Evolutionary conservation across 92 coral and sea anemone species (phyloP).

Genomic region (Zoanthus sociatus): DNA sequence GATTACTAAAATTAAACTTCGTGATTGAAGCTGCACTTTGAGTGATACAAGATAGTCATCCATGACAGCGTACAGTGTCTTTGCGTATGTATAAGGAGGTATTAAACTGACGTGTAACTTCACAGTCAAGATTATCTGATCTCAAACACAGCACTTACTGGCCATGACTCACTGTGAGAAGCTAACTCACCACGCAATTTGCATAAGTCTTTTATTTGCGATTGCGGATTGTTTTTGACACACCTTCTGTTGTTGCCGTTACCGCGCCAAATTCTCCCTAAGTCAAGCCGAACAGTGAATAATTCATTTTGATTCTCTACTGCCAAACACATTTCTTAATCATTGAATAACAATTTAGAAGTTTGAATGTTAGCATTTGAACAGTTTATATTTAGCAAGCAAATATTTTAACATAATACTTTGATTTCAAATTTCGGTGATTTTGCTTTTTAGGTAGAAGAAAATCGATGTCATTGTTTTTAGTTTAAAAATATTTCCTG

Average conservation of each 20-base stretch:
- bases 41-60: constrained; percentile 11
- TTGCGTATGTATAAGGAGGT: background rate
- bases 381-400: no score
- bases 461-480: background rate
- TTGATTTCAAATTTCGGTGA: no score
- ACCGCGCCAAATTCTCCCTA: background rate
- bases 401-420: no score
- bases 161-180: background rate
- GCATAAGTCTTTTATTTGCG: background rate
- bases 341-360: background rate
- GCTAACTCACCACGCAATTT: constrained; percentile 1
- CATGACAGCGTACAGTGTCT: background rate
- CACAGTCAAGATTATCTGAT: background rate
- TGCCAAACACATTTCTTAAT: no score
- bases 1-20: constrained; percentile 53
- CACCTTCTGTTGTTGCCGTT: background rate
- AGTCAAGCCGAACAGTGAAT: no score
- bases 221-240: background rate
- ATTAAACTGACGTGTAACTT: background rate
- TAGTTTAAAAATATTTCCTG: background rate
- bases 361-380: background rate
- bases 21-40: constrained; percentile 54
- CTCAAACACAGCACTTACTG: background rate
- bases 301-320: no score
- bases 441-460: no score